Base-by-base conservation (phyloP, 2,797 vertebrate species). In the Peromyscus eremicus region DNA sequence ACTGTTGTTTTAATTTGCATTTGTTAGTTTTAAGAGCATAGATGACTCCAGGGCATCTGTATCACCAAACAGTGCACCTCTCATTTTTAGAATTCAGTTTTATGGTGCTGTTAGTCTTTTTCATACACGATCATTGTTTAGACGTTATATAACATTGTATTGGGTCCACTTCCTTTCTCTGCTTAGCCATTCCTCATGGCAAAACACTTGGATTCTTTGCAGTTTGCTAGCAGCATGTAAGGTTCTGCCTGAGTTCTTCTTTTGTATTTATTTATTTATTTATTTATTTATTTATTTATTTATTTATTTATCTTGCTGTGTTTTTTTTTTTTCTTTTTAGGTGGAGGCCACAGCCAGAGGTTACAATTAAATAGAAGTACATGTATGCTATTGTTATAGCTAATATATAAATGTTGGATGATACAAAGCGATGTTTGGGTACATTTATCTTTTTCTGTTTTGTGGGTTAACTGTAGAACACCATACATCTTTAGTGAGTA, bases 151-250 rank as follows among this genome's bases (percentile, higher is more conserved):
- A 64, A 75, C 10, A 34, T 94, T 82, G 85, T 92, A 77, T 89
- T 80, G 75, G 52, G 17, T 70, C 37, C 82, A 55, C 57, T 71
- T 73, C n/a, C 13, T 40, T 60, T 87, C 66, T 94, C 76, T 93
- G 46, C 68, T 89, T 89, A 79, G 34, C 95, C 80, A 68, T 81
- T 92, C 34, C 68, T 97, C 34, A 25, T 68, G 75, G 11, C 37
- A 81, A 68, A 95, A 89, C 34, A n/a, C 64, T 89, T 97, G 64
- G 6, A 40, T 97, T 91, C 27, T 83, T 92, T 91, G 60, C 62
- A 66, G 0, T 62, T 85, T 93, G 55, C 87, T 43, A 68, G 29
- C 79, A 8, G 77, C 34, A 3, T 76, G 2, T 62, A 25, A 62
- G 21, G 95, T 19, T 32, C 16, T 89, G 52, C 62, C 16, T 62